phyloP scores from a whole-genome alignment of 2,113 vertebrate genomes.

The Microcebus murinus region DNA sequence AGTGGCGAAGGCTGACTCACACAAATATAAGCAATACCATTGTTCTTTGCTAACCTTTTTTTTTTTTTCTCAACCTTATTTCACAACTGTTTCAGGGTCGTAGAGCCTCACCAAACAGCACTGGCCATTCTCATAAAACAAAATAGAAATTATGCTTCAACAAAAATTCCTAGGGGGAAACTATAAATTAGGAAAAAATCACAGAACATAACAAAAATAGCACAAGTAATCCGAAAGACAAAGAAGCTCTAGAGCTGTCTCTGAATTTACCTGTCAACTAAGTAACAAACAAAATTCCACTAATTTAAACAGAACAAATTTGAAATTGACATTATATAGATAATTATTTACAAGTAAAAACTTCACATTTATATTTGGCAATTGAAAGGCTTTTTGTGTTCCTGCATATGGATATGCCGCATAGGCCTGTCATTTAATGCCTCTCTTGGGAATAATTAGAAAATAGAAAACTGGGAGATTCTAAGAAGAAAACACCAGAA shows the following conservation, averaged over 20 bases:
- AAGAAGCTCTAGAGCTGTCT: neutral
- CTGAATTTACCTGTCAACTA: neutral
- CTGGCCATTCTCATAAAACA: neutral
- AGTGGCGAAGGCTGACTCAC: neutral
- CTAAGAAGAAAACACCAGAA: neutral
- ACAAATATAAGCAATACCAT: neutral
- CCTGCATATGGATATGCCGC: neutral
- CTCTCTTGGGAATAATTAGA: neutral
- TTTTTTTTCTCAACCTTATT: neutral
- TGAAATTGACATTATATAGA: neutral
- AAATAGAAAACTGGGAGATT: neutral
- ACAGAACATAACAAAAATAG: neutral
- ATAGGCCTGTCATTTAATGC: neutral
- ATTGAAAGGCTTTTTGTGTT: neutral
- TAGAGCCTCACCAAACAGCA: neutral
- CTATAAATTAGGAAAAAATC: neutral
- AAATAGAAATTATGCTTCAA: neutral
- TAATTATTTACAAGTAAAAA: constrained; percentile 6
- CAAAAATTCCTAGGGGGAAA: neutral
- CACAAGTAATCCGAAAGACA: neutral
- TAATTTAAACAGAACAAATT: neutral
- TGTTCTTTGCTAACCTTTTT: neutral
- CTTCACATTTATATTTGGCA: neutral
- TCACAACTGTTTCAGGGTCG: neutral
- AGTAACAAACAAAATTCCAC: neutral